Base-by-base conservation (phyloP, 2,888 invertebrate genomes). In the Gymnosoma rotundatum region DNA sequence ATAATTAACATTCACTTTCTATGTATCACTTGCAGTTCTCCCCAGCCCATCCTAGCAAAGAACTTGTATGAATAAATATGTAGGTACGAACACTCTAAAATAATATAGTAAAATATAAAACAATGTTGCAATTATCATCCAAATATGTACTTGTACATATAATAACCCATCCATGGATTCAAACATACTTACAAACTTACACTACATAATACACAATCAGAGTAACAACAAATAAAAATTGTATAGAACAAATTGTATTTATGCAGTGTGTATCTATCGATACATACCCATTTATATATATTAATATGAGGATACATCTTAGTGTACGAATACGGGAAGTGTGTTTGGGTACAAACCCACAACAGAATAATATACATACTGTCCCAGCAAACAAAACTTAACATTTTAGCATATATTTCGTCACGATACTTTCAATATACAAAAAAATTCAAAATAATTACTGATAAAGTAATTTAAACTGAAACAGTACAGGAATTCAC, bases 1-100 rank as follows among this genome's bases (percentile, higher is more conserved):
- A 83, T 72, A 83, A 83, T 75, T 79, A 83, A 83, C 79, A 83
- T 83, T 72, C 72, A 50, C 54, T 72, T 70, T 64, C 74, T 20
- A 18, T 21, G n/a, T 18, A 38, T 8, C 42, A 14, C 18, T 32
- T n/a, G 58, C 20, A 21, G n/a, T 48, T 6, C 9, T 42, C 38
- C 0, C 58, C 16, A 10, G 3, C 32, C 32, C 3, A 5, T 8
- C 8, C 6, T 5, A 14, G 0, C 36, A 63, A 58, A 61, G 45
- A 61, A 50, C 48, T 75, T 75, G 48, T 63, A 16, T 42, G 32
- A 48, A 58, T 18, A 52, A 58, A 73, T 54, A 48, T 20, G 36
- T 1, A 38, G 1, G 21, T 42, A 67, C 8, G 38, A 5, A 48
- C 32, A 38, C 38, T 38, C 45, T 12, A 38, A 72, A 18, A 20